Base-by-base conservation (phyloP, 2,113 vertebrate genomes). In the Hiodon alosoides region DNA sequence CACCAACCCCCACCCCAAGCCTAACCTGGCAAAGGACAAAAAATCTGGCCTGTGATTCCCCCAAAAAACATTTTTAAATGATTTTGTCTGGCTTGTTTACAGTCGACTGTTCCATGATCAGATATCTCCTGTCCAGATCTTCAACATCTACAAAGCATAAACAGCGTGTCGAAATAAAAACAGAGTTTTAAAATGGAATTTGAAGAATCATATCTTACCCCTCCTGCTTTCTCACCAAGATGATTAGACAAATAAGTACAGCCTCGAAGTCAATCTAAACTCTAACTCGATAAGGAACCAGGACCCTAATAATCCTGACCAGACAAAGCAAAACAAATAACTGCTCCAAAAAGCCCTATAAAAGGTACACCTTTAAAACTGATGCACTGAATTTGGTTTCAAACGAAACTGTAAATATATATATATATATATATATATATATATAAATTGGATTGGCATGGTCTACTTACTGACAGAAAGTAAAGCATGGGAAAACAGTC, bases 401-500 rank as follows among this genome's bases (percentile, higher is more conserved):
- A 71, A 47, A 51, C 48, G 17, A 46, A 48, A 66, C 9, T 48
- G 48, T 48, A 48, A 13, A 7, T 48, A 66, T 3, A 3, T 69
- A 53, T n/a, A n/a, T 69, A 69, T 52, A 31, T 7, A 67, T 7
- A 11, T 46, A 31, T 48, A n/a, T n/a, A n/a, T n/a, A n/a, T n/a
- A n/a, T n/a, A n/a, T n/a, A n/a, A n/a, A n/a, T n/a, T 83, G 69
- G 82, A 83, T 80, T 70, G 68, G 74, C 71, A 75, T 75, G 85
- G 85, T 86, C 89, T 91, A 92, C 93, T 96, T 92, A 98, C 96
- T 95, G 96, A 95, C 94, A 96, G 94, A 92, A 94, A 95, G 93
- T 94, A 95, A 94, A 95, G 94, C 94, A 95, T 93, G 92, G 92
- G 93, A 93, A 95, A 95, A 98, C 94, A 96, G 94, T 96, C 96